These are phyloP conservation scores for Blastobasis lacticolella DNA, from an alignment of 2,888 invertebrate genomes.

Conservation along the genomic window DNA sequence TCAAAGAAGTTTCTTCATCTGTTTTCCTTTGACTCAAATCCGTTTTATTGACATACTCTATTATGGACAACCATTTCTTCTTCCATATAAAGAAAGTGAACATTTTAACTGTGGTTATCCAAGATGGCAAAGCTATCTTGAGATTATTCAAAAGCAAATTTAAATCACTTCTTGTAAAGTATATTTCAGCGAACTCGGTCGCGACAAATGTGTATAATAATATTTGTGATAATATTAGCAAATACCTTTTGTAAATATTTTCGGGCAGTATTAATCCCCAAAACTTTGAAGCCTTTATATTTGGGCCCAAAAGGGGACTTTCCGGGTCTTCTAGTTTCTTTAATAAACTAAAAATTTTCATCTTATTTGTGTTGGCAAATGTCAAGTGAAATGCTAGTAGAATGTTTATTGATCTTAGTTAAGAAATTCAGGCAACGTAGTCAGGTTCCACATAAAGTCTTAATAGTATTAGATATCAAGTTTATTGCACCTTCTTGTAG, in stretches of 20 bases:
- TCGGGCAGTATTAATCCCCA: slow-evolving; percentile 55
- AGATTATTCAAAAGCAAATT: slow-evolving; percentile 48
- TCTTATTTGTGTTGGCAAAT: no score
- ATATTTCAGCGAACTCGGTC: slow-evolving; percentile 52
- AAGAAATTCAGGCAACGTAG: no score
- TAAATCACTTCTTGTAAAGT: slow-evolving; percentile 49
- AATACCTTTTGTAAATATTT: slow-evolving; percentile 24
- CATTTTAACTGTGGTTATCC: slow-evolving; percentile 49
- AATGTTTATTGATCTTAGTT: no score
- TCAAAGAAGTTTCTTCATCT: slow-evolving; percentile 21
- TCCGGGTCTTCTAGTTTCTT: slow-evolving; percentile 45
- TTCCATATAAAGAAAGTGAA: slow-evolving; percentile 49
- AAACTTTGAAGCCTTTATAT: slow-evolving; percentile 47
- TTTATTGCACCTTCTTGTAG: no score
- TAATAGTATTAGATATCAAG: no score
- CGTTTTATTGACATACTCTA: slow-evolving; percentile 45
- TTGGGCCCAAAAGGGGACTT: slow-evolving; percentile 52
- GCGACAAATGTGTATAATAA: slow-evolving; percentile 42
- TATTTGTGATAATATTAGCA: slow-evolving; percentile 46
- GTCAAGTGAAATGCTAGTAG: no score
- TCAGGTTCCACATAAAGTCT: no score
- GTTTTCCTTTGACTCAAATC: slow-evolving; percentile 38
- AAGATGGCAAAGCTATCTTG: slow-evolving; percentile 54
- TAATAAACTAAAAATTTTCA: no score
- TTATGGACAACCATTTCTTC: slow-evolving; percentile 41